Evolutionary conservation across 2,797 vertebrate genomes (phyloP).

Genomic region (Anisognathus igniventris): DNA sequence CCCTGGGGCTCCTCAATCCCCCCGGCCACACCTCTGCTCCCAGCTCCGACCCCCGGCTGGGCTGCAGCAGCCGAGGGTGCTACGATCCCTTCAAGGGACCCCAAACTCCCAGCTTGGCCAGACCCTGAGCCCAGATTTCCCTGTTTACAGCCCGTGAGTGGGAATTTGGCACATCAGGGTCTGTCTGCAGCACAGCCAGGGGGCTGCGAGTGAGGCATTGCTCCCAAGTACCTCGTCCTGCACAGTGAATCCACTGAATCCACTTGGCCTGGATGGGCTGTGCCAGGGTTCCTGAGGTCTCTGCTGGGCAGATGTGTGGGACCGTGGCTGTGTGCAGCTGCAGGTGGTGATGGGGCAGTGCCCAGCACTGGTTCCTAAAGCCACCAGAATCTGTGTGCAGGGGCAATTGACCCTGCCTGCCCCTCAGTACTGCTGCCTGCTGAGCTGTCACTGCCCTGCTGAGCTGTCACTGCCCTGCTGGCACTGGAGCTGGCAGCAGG

Average conservation of each 20-base stretch:
- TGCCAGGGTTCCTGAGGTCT: fast-evolving
- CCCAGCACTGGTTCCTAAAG: neutral
- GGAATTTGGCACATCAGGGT: neutral
- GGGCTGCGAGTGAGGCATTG: fast-evolving
- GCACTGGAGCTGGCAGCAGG: neutral
- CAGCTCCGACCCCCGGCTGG: neutral
- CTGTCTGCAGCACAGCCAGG: neutral
- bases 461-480: neutral
- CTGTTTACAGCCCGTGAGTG: neutral
- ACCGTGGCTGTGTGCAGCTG: fast-evolving
- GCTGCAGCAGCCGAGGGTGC: neutral
- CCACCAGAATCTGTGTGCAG: fast-evolving
- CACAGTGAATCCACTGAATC: neutral
- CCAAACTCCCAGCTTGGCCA: neutral
- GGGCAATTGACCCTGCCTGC: fast-evolving
- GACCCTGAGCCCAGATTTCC: neutral
- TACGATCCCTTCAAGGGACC: fast-evolving
- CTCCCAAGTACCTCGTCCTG: fast-evolving
- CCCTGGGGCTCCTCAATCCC: neutral
- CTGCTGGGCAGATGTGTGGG: neutral
- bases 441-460: neutral
- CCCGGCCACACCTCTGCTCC: fast-evolving
- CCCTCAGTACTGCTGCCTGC: neutral
- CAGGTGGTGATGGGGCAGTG: fast-evolving
- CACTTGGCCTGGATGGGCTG: fast-evolving